phyloP scores from a whole-genome alignment of 1,140 invertebrate species.

The Metopolophium dirhodum region DNA sequence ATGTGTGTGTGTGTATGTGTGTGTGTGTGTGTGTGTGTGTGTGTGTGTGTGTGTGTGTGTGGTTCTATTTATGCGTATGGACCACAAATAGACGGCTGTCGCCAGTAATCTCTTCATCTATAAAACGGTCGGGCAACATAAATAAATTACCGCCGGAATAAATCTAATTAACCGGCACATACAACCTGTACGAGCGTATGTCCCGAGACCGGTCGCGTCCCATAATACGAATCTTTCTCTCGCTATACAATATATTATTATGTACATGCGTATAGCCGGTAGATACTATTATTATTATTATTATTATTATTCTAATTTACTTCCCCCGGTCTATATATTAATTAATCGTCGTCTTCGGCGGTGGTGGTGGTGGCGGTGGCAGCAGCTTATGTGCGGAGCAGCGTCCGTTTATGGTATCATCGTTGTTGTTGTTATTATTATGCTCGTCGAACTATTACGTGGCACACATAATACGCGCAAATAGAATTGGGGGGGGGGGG shows the following conservation, averaged over 20 bases:
- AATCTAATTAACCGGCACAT: slow-evolving; percentile 35
- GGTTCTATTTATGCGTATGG: slow-evolving; percentile 1
- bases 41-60: not conserved
- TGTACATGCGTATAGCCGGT: not conserved
- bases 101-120: slow-evolving; percentile 44
- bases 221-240: not conserved
- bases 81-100: slow-evolving; percentile 34
- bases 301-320: not conserved
- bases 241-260: not conserved
- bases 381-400: not conserved
- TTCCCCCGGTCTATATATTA: not conserved
- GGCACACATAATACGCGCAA: not conserved
- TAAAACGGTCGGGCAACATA: slow-evolving; percentile 25
- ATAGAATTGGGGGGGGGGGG: not conserved
- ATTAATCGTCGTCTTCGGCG: not conserved
- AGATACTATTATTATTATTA: not conserved
- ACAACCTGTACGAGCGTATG: not conserved
- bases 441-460: not conserved
- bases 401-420: not conserved
- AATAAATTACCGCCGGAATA: slow-evolving; percentile 48
- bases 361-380: no score
- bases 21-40: no score
- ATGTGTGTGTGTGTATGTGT: not conserved
- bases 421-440: not conserved
- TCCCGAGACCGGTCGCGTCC: slow-evolving; percentile 1